Percentiles rank a stretch among this genome's conserved stretches.
These are phyloP conservation scores for Arothron firmamentum DNA, from an alignment of 2,113 vertebrate genomes.

Conservation along the genomic window DNA sequence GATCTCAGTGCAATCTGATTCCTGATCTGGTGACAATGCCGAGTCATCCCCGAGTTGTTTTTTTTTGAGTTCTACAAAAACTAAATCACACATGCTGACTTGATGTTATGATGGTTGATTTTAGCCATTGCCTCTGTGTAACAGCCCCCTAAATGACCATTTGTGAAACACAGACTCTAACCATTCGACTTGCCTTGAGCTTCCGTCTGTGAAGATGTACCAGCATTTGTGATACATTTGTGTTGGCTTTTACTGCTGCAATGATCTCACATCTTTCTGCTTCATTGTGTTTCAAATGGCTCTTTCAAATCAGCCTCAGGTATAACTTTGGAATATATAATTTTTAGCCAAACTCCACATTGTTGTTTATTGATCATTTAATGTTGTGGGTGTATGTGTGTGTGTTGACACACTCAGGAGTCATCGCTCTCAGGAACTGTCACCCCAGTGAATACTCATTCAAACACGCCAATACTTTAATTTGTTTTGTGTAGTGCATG, in stretches of 20 bases:
- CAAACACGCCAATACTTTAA: conserved; percentile 24
- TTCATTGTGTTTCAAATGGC: conserved; percentile 18
- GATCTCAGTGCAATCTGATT: conserved; percentile 34
- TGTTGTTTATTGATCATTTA: conserved; percentile 35
- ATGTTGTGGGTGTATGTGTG: conserved; percentile 4
- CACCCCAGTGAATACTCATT: conserved; percentile 13
- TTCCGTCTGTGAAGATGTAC: conserved; percentile 30
- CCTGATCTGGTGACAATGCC: conserved; percentile 50
- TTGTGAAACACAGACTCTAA: conserved; percentile 44
- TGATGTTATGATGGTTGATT: conserved; percentile 1
- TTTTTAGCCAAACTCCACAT: conserved; percentile 32
- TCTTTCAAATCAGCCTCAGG: conserved; percentile 55
- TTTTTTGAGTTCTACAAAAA: neutral
- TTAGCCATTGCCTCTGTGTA: conserved; percentile 21
- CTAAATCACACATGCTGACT: too few relatives aligned
- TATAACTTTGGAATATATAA: conserved; percentile 50
- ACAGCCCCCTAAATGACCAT: conserved; percentile 18
- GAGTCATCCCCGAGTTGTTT: conserved; percentile 9
- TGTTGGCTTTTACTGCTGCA: conserved; percentile 11
- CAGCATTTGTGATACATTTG: conserved; percentile 35
- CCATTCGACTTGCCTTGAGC: conserved; percentile 18
- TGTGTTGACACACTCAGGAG: conserved; percentile 27
- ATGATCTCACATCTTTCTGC: conserved; percentile 23
- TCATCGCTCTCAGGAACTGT: conserved; percentile 19
- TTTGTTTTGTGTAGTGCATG: conserved; percentile 14